Base-by-base conservation (phyloP, 2,113 vertebrate genomes). In the Stigmatopora argus region DNA sequence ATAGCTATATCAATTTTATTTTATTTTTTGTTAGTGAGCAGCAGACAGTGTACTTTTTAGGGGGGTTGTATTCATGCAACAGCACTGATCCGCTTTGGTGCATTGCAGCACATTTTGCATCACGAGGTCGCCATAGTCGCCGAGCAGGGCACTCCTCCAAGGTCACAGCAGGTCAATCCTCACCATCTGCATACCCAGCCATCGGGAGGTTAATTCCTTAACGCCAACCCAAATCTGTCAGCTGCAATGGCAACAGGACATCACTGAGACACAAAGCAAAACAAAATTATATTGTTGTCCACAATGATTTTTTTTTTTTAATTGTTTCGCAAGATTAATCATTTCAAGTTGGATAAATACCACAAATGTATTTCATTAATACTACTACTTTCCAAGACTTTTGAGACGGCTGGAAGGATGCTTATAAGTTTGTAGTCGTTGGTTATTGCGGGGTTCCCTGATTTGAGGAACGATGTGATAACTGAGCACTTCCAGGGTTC, bases 41-140 rank as follows among this genome's bases (percentile, higher is more conserved):
- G 66, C 66, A 74, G 65, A 60, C 62, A 34, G 56, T 71, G 69
- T 70, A 67, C 51, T 65, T 62, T 66, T 59, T 57, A 46, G 76
- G 53, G 73, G 58, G 78, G 14, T 73, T 63, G 77, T 74, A 72
- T 71, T 74, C 79, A 64, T 67, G 70, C 81, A 83, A 83, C 68
- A 46, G 67, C 84, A 65, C 79, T 68, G 83, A 79, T 85, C 79
- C 71, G 75, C 87, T 86, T 86, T 90, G 79, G 88, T 91, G 89
- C 90, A 91, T 85, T 91, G 90, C 89, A 91, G 89, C 85, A 86
- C 65, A 70, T 85, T 75, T 72, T 73, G 80, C 83, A 75, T 72
- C 73, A 82, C 66, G 78, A 86, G 84, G 84, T 87, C 77, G 77
- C 78, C 58, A 61, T 66, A 65, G 71, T 80, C 79, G 79, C 78